phyloP scores from a whole-genome alignment of 30 jellyfish, hydroid and myxozoan genomes.

The Phacellophora camtschatica region DNA sequence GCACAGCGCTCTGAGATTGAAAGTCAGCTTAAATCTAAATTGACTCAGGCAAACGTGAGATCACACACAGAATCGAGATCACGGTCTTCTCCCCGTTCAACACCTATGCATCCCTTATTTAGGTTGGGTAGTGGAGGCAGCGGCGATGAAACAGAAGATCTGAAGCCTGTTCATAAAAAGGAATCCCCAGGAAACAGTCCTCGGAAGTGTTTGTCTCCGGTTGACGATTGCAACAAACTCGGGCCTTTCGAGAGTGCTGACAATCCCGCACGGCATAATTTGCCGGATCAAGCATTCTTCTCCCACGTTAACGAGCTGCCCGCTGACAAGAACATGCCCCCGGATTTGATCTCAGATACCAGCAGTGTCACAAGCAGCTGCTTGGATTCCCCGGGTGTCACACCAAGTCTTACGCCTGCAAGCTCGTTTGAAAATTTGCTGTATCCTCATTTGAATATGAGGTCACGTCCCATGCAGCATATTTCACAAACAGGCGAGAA shows the following conservation, averaged over 20 bases:
- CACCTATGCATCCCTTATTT: slow-evolving; percentile 13
- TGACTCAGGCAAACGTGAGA: background rate
- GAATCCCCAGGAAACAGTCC: slow-evolving; percentile 53
- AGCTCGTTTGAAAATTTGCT: slow-evolving; percentile 70
- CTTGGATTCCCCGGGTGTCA: slow-evolving; percentile 59
- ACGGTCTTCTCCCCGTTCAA: background rate
- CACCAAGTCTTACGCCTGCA: slow-evolving; percentile 73
- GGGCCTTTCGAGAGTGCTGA: slow-evolving; percentile 4
- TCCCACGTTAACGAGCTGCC: background rate
- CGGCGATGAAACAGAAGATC: slow-evolving; percentile 13
- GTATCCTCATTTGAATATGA: background rate
- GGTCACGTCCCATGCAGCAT: background rate
- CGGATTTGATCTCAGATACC: slow-evolving; percentile 65
- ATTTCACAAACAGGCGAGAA: slow-evolving; percentile 8
- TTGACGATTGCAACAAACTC: background rate
- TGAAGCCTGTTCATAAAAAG: background rate
- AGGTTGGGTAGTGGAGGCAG: slow-evolving; percentile 46
- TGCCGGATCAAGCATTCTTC: background rate
- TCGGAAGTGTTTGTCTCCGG: slow-evolving; percentile 58
- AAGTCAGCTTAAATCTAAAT: background rate
- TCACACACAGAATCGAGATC: no score
- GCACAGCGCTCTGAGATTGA: background rate
- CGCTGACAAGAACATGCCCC: slow-evolving; percentile 3
- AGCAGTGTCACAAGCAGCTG: slow-evolving; percentile 56
- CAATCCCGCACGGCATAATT: background rate